Conservation (phyloP, 2,888 invertebrate genomes). For the Margaritifera margaritifera region DNA sequence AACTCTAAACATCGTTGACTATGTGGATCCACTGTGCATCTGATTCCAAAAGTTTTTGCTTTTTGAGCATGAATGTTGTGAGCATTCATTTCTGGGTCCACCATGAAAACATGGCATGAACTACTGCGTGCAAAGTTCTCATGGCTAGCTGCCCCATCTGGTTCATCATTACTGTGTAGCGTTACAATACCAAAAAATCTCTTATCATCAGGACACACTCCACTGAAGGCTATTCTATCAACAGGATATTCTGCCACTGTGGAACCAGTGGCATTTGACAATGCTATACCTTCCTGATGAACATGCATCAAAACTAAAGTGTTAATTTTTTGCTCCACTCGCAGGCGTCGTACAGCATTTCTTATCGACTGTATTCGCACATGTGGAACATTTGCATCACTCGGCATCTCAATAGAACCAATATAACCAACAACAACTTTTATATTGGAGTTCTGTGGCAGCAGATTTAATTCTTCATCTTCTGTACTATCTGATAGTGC, state of each 20-base stretch:
- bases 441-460: slow-evolving; percentile 36
- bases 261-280: slow-evolving; percentile 84
- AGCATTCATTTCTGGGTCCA: slow-evolving; percentile 88
- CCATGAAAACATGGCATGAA: slow-evolving; percentile 95
- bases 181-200: slow-evolving; percentile 95
- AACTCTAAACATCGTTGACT: slow-evolving; percentile 85
- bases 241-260: slow-evolving; percentile 90
- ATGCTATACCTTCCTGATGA: slow-evolving; percentile 81
- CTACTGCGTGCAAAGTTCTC: slow-evolving; percentile 73
- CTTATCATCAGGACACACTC: slow-evolving; percentile 91
- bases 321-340: slow-evolving; percentile 87
- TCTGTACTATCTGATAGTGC: slow-evolving; percentile 30
- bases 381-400: slow-evolving; percentile 69
- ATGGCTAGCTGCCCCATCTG: slow-evolving; percentile 46
- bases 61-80: slow-evolving; percentile 87
- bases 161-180: slow-evolving; percentile 69
- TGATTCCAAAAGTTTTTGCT: slow-evolving; percentile 87
- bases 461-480: slow-evolving; percentile 33
- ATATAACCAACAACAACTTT: slow-evolving; percentile 84
- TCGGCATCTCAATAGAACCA: slow-evolving; percentile 95
- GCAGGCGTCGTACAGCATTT: slow-evolving; percentile 89
- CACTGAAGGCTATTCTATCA: slow-evolving; percentile 89
- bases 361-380: slow-evolving; percentile 81
- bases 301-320: slow-evolving; percentile 90
- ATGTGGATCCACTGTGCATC: slow-evolving; percentile 75